Percentiles rank a stretch among this genome's conserved stretches.
Conservation (phyloP, 1,140 invertebrate genomes). For the Heterodera carotae region DNA sequence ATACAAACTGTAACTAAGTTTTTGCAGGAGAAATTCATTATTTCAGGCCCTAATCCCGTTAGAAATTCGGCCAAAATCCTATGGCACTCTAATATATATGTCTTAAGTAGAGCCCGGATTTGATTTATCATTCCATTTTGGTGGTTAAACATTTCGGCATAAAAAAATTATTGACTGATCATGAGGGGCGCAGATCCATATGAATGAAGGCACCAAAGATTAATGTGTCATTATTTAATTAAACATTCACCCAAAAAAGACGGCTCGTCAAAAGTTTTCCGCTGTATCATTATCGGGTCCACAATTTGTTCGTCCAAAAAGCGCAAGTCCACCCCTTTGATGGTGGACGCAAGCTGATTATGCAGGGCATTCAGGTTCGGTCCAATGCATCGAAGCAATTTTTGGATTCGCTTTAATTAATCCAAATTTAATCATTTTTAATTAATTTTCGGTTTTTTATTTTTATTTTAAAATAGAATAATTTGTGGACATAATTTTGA, state of each 20-base stretch:
- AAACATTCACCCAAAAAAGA: conserved; percentile 30
- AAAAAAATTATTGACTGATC: neutral
- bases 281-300: conserved; percentile 37
- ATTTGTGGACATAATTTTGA: no score
- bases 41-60: no score
- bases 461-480: no score
- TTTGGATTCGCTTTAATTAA: conserved; percentile 43
- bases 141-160: no score
- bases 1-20: no score
- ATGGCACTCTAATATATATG: no score
- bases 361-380: conserved; percentile 29
- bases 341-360: conserved; percentile 27
- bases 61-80: no score
- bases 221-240: neutral
- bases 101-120: no score
- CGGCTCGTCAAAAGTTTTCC: conserved; percentile 25
- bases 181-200: conserved; percentile 58
- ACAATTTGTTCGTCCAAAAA: conserved; percentile 36
- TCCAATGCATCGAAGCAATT: conserved; percentile 36
- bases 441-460: no score
- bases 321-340: conserved; percentile 33
- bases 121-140: no score
- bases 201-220: neutral
- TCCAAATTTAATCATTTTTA: neutral
- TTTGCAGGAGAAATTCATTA: no score